These are phyloP conservation scores for Tenthredo amoena DNA, from an alignment of 2,888 invertebrate genomes.

Conservation along the genomic window DNA sequence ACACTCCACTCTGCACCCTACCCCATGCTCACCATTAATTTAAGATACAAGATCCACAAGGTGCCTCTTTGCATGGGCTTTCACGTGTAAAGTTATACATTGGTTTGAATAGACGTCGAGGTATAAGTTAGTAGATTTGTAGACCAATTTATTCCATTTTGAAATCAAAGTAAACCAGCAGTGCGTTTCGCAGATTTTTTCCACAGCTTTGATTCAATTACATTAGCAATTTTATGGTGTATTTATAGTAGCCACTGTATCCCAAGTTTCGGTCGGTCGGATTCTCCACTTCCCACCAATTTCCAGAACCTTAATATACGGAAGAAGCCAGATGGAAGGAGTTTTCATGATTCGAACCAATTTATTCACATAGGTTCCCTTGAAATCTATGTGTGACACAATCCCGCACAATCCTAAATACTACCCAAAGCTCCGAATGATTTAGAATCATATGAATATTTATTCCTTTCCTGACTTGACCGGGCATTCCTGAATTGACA, in stretches of 20 bases:
- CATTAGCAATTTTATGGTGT: not conserved
- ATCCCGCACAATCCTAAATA: not conserved
- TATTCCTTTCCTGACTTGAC: not conserved
- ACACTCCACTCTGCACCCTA: constrained; percentile 4
- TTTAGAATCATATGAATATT: not conserved
- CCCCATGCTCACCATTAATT: not conserved
- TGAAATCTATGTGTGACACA: not conserved
- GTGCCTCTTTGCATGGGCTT: not conserved
- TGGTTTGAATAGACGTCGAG: not conserved
- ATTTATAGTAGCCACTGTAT: not conserved
- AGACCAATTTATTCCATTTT: not conserved
- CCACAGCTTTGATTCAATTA: not conserved
- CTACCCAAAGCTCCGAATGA: not conserved
- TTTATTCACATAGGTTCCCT: not conserved
- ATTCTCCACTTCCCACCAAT: not conserved
- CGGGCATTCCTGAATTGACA: not conserved
- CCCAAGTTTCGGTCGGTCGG: not conserved
- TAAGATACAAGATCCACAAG: not conserved
- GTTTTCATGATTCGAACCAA: not conserved
- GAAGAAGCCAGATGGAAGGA: not conserved
- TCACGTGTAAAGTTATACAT: not conserved
- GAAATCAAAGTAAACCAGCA: not conserved
- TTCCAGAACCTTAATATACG: not conserved
- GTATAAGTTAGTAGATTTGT: not conserved
- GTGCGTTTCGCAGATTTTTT: not conserved